Percentiles rank a stretch among this genome's conserved stretches.
phyloP scores from a whole-genome alignment of 2,797 vertebrate genomes.

The Molothrus aeneus region DNA sequence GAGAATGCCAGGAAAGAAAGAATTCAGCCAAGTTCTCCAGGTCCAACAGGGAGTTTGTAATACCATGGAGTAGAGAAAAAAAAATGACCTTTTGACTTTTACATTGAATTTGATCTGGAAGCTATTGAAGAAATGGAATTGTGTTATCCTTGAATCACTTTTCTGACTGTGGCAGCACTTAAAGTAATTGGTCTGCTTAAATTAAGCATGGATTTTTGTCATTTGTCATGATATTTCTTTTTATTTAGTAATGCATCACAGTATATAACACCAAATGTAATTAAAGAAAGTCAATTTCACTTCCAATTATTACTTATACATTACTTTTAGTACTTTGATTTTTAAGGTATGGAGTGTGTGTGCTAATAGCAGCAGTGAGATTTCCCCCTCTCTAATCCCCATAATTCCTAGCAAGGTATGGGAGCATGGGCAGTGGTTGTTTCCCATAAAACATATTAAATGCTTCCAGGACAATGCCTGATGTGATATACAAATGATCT shows the following conservation, averaged over 20 bases:
- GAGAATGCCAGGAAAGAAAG: background rate
- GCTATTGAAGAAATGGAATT: constrained; percentile 24
- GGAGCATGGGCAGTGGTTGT: background rate
- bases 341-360: background rate
- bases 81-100: background rate
- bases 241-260: constrained; percentile 34
- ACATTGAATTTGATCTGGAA: constrained; percentile 35
- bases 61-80: background rate
- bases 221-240: constrained; percentile 30
- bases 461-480: background rate
- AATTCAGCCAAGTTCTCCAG: background rate
- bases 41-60: background rate
- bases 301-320: constrained; percentile 35
- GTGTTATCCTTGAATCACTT: constrained; percentile 46
- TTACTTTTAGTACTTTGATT: constrained; percentile 13
- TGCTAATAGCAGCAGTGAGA: background rate
- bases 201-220: constrained; percentile 41
- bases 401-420: background rate
- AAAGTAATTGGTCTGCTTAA: constrained; percentile 49
- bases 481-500: background rate
- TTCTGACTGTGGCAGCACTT: constrained; percentile 45
- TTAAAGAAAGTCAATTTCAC: constrained; percentile 22
- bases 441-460: background rate
- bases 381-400: background rate
- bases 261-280: constrained; percentile 8